A percentile compares a stretch with the other conserved stretches of the same genome.
Evolutionary conservation across 2,113 vertebrate genomes (phyloP).

Genomic region (Phrynosoma blainvillii): DNA sequence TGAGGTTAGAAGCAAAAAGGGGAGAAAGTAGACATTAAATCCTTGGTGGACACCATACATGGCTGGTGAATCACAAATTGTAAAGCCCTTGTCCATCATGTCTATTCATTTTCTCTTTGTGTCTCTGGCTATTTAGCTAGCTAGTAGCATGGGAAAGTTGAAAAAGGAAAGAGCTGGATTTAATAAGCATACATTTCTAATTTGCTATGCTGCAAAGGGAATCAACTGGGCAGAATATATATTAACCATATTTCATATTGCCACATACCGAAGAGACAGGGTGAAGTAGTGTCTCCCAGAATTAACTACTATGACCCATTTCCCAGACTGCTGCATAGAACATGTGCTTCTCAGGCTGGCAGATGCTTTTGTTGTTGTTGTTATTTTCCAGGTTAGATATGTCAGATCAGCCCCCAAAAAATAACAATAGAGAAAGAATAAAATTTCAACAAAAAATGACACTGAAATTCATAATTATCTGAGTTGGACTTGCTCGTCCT

Average conservation of each 20-base stretch:
- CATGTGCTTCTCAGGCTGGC: conserved; percentile 19
- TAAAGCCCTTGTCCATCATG: neutral
- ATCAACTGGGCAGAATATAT: conserved; percentile 40
- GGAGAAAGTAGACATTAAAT: neutral
- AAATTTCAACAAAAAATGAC: conserved; percentile 64
- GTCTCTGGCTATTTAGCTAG: conserved; percentile 2
- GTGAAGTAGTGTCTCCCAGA: conserved; percentile 43
- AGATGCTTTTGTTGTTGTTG: conserved; percentile 53
- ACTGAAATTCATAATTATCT: conserved; percentile 68
- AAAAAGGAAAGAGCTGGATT: conserved; percentile 58
- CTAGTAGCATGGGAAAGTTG: conserved; percentile 27
- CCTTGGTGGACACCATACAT: neutral
- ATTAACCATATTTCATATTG: conserved; percentile 48
- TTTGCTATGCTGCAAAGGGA: conserved; percentile 38
- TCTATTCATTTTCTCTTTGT: conserved; percentile 8
- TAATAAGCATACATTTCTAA: conserved; percentile 47
- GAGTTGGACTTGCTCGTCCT: conserved; percentile 70
- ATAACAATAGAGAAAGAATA: conserved; percentile 4
- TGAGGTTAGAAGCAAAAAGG: neutral
- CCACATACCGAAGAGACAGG: conserved; percentile 42
- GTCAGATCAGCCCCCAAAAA: conserved; percentile 41
- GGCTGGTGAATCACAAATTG: neutral
- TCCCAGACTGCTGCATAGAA: conserved; percentile 31
- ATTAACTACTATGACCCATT: conserved; percentile 49
- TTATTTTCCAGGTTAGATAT: conserved; percentile 47